Base-by-base conservation (phyloP, 2,113 vertebrate genomes). In the Saguinus imperator region DNA sequence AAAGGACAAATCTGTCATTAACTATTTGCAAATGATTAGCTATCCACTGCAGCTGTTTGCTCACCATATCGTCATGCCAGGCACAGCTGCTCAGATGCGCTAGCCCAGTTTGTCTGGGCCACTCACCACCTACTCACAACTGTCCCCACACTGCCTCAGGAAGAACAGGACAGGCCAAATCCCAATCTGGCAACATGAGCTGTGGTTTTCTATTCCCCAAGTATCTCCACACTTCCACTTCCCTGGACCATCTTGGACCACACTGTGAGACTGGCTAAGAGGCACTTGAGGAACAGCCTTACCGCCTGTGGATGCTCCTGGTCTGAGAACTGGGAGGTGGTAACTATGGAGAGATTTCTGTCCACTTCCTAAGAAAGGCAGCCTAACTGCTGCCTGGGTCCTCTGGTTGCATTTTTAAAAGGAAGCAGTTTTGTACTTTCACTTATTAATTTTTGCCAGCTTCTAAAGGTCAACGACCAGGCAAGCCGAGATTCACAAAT, bases 401-500 rank as follows among this genome's bases (percentile, higher is more conserved):
- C 58, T 97, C 86, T 95, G 89, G 97, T 96, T 81, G 40, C 96
- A 97, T 98, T 98, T 97, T 94, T 55, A 79, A 98, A 98, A 98
- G 89, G 95, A 95, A 98, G 97, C 98, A 98, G 96, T 91, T 95
- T 97, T 96, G 96, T 98, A 97, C 97, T 98, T 98, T 97, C 95
- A 96, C 98, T 98, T 98, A 98, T 98, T 98, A 98, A 98, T 98
- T 99, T 98, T 98, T 90, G 32, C 98, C 97, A 97, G 98, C 92
- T 98, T 98, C 97, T 98, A 98, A 98, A 98, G 98, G 98, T 98
- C 98, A 98, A 94, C 94, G 98, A 98, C 98, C 98, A 98, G 98
- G 98, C 98, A 98, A 98, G 97, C 96, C 72, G 97, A 98, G 98
- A 98, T 99, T 98, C 91, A 86, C 98, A 99, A 99, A 99, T 98